A percentile compares a stretch with the other conserved stretches of the same genome.
These are phyloP conservation scores for Ceratotherium simum DNA, from an alignment of 2,113 vertebrate species.

Conservation along the genomic window DNA sequence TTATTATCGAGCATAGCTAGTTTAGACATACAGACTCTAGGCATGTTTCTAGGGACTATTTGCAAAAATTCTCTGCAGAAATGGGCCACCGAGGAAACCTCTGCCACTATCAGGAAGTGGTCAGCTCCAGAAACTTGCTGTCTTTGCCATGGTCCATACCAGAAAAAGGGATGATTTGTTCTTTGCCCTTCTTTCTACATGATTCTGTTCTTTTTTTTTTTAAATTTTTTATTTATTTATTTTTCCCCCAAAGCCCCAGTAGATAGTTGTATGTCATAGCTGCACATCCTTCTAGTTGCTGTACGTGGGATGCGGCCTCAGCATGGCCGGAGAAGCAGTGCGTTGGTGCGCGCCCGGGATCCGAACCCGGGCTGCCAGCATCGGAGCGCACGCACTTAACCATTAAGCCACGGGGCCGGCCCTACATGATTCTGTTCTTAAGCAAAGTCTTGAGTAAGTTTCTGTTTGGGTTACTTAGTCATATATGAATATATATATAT, in stretches of 20 bases:
- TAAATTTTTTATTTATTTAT: too few relatives aligned
- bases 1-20: background rate
- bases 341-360: too few relatives aligned
- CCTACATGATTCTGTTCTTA: background rate
- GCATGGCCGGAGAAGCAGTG: too few relatives aligned
- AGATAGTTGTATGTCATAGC: too few relatives aligned
- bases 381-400: too few relatives aligned
- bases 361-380: too few relatives aligned
- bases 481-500: background rate
- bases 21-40: background rate
- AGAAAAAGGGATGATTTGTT: background rate
- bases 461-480: background rate
- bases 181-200: background rate
- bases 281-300: too few relatives aligned
- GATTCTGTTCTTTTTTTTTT: background rate
- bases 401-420: too few relatives aligned
- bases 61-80: background rate
- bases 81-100: background rate
- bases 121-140: background rate
- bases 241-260: too few relatives aligned
- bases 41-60: background rate
- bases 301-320: too few relatives aligned
- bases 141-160: background rate
- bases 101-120: background rate
- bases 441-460: background rate